phyloP scores from a whole-genome alignment of 2,797 vertebrate genomes.

The Echiichthys vipera region DNA sequence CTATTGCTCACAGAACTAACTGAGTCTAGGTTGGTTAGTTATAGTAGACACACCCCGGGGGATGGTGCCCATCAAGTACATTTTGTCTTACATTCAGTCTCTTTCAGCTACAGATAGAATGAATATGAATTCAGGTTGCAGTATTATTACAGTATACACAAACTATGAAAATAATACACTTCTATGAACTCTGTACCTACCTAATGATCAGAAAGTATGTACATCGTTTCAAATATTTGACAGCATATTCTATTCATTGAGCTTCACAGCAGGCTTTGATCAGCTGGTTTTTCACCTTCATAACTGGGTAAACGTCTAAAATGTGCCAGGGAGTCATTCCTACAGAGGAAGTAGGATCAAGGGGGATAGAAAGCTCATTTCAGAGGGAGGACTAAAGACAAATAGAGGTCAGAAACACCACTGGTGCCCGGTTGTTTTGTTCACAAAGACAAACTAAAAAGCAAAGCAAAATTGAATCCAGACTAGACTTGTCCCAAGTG shows the following conservation, averaged over 20 bases:
- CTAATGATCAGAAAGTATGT: constrained; percentile 7
- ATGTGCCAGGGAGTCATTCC: constrained; percentile 38
- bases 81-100: constrained; percentile 3
- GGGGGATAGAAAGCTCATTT: constrained; percentile 29
- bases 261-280: constrained; percentile 23
- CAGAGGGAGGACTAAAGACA: constrained; percentile 27
- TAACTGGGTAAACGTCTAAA: constrained; percentile 45
- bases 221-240: neutral
- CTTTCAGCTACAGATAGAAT: neutral
- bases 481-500: constrained; percentile 30
- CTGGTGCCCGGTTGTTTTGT: constrained; percentile 27
- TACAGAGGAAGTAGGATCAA: constrained; percentile 21
- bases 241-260: constrained; percentile 19
- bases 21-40: constrained; percentile 7
- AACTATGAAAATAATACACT: neutral
- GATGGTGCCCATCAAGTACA: constrained; percentile 6
- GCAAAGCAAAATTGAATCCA: constrained; percentile 35
- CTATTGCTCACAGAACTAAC: neutral
- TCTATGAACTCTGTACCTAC: neutral
- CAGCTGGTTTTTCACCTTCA: constrained; percentile 14
- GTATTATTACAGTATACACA: neutral
- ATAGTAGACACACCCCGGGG: neutral
- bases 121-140: neutral
- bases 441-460: constrained; percentile 44
- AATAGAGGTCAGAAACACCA: constrained; percentile 54